phyloP scores from a whole-genome alignment of 2,113 vertebrate species.

The Sitta europaea region DNA sequence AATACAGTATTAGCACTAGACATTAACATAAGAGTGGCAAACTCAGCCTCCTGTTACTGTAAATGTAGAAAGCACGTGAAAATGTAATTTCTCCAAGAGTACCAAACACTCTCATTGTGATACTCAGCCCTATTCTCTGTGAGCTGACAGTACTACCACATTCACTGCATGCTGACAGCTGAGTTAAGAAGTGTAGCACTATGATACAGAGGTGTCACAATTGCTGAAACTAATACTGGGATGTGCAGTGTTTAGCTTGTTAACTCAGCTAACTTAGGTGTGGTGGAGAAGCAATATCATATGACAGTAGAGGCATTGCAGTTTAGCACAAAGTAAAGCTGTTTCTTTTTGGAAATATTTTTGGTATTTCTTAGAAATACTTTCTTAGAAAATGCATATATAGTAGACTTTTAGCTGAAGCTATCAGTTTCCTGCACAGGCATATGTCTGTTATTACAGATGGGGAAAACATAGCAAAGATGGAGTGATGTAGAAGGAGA shows the following conservation, averaged over 20 bases:
- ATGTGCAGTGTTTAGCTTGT: not conserved
- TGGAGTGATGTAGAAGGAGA: not conserved
- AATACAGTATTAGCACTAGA: not conserved
- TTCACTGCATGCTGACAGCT: slow-evolving; percentile 29
- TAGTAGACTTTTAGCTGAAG: not conserved
- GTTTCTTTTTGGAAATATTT: not conserved
- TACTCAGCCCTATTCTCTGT: not conserved
- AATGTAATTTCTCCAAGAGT: not conserved
- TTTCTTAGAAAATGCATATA: not conserved
- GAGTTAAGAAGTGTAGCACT: slow-evolving; percentile 24
- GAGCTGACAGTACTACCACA: slow-evolving; percentile 22
- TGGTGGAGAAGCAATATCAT: not conserved
- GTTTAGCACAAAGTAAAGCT: not conserved
- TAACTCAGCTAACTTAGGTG: slow-evolving; percentile 42
- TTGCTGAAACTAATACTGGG: slow-evolving; percentile 30
- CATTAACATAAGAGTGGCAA: not conserved
- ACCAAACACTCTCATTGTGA: not conserved
- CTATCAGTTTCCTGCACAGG: not conserved
- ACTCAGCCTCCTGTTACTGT: not conserved
- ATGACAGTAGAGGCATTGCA: not conserved
- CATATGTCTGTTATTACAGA: slow-evolving; percentile 20
- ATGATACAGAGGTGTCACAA: slow-evolving; percentile 27
- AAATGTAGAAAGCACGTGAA: not conserved
- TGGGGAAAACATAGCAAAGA: not conserved
- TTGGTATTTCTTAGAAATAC: not conserved